Conservation (phyloP, 2,797 vertebrate species). For the Poeciliopsis infans region DNA sequence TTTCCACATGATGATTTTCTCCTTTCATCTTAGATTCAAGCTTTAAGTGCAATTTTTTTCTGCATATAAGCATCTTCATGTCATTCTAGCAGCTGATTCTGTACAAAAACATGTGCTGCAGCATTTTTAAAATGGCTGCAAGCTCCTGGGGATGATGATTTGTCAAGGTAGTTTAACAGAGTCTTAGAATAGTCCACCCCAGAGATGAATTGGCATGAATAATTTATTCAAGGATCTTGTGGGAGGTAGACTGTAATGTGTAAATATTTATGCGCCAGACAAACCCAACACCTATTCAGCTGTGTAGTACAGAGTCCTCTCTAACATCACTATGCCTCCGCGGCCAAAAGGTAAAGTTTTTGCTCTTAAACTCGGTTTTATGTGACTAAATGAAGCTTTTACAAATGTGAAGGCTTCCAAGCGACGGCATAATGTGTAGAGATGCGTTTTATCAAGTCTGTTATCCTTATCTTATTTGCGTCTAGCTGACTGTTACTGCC, state of each 20-base stretch:
- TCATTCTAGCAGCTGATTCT: not conserved
- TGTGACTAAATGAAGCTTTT: not conserved
- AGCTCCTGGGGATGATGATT: slow-evolving; percentile 28
- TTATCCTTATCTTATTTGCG: slow-evolving; percentile 18
- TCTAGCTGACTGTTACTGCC: not conserved
- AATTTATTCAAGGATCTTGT: slow-evolving; percentile 46
- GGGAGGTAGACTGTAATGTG: slow-evolving; percentile 37
- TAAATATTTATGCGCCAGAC: slow-evolving; percentile 46
- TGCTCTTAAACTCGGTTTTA: not conserved
- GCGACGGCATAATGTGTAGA: not conserved
- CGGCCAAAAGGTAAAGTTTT: not conserved
- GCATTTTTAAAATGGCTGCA: slow-evolving; percentile 20
- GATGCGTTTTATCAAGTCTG: slow-evolving; percentile 22
- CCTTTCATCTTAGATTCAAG: not conserved
- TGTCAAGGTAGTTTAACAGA: slow-evolving; percentile 18
- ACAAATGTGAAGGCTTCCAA: not conserved
- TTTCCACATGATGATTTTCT: not conserved
- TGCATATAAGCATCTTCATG: not conserved
- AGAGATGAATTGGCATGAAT: slow-evolving; percentile 42
- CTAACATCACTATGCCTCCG: not conserved
- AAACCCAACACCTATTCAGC: slow-evolving; percentile 17
- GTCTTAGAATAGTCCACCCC: slow-evolving; percentile 15
- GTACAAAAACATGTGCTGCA: not conserved
- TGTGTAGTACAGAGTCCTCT: slow-evolving; percentile 7
- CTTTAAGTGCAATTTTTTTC: not conserved